Conservation (phyloP, 2,113 vertebrate genomes). For the Eurypyga helias region DNA sequence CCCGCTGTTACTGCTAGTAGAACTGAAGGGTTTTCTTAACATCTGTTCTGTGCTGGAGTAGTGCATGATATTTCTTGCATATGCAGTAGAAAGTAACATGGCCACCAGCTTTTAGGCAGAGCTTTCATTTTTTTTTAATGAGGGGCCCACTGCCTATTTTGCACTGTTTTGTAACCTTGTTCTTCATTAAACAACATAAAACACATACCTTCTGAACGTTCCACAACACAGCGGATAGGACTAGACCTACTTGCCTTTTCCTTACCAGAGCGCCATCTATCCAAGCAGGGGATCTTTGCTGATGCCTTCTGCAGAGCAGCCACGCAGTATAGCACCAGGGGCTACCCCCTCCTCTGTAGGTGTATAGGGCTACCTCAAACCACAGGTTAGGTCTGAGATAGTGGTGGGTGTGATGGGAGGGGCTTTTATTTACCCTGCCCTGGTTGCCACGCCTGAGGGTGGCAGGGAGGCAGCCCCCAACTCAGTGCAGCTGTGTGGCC, state of each 20-base stretch:
- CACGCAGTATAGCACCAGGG: rapidly evolving
- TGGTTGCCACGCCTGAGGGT: neutral
- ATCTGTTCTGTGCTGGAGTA: neutral
- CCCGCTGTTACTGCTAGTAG: neutral
- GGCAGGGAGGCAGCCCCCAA: no score
- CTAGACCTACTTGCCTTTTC: neutral
- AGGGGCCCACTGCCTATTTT: neutral
- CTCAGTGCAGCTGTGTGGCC: neutral
- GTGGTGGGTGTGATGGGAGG: rapidly evolving
- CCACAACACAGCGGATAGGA: neutral
- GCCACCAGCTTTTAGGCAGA: neutral
- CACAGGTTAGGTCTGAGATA: rapidly evolving
- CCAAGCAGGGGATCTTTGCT: neutral
- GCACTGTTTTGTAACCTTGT: neutral
- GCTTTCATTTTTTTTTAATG: neutral
- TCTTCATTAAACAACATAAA: neutral
- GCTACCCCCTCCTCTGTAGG: rapidly evolving
- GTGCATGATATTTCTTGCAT: neutral
- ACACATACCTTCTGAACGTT: neutral
- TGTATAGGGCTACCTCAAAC: neutral
- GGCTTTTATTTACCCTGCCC: neutral
- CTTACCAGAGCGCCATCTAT: neutral
- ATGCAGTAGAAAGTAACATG: rapidly evolving
- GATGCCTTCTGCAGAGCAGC: neutral
- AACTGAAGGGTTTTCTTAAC: neutral